These are phyloP conservation scores for Anastatus disparis DNA, from an alignment of 1,140 invertebrate genomes.

Conservation along the genomic window DNA sequence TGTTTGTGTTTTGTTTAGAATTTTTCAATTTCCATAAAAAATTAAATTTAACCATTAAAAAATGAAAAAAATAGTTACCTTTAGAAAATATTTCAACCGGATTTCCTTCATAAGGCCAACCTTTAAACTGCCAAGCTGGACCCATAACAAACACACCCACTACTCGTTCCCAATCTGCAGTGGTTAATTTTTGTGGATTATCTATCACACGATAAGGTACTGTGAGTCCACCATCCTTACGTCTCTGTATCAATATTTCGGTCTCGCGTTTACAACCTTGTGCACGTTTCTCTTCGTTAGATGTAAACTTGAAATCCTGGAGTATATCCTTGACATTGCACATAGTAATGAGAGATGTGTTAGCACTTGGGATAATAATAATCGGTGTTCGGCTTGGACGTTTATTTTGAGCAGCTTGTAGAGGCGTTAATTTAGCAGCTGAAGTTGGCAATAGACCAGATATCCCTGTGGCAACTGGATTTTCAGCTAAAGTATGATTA, in stretches of 20 bases:
- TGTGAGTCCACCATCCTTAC: constrained; percentile 76
- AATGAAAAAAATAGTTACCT: no score
- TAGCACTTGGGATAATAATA: constrained; percentile 97
- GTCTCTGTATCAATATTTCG: constrained; percentile 92
- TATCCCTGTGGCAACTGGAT: constrained; percentile 54
- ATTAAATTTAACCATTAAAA: no score
- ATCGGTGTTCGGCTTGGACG: constrained; percentile 94
- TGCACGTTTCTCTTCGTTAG: constrained; percentile 85
- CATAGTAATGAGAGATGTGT: constrained; percentile 97
- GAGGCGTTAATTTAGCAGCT: constrained; percentile 69
- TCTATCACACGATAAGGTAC: constrained; percentile 96
- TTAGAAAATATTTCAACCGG: constrained; percentile 98
- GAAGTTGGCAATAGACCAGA: constrained; percentile 66
- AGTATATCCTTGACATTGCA: constrained; percentile 97
- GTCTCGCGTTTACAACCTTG: constrained; percentile 88
- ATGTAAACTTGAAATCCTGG: constrained; percentile 86
- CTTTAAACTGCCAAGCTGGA: constrained; percentile 99
- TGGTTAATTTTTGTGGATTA: constrained; percentile 89
- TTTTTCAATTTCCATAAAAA: no score
- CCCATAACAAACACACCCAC: constrained; percentile 99
- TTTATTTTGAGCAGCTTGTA: constrained; percentile 71
- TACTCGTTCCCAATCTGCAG: constrained; percentile 97
- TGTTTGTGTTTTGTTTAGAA: no score
- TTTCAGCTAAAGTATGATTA: constrained; percentile 45
- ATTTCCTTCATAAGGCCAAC: constrained; percentile 98